phyloP scores from a whole-genome alignment of 2,797 vertebrate species.

The Gouania willdenowi region DNA sequence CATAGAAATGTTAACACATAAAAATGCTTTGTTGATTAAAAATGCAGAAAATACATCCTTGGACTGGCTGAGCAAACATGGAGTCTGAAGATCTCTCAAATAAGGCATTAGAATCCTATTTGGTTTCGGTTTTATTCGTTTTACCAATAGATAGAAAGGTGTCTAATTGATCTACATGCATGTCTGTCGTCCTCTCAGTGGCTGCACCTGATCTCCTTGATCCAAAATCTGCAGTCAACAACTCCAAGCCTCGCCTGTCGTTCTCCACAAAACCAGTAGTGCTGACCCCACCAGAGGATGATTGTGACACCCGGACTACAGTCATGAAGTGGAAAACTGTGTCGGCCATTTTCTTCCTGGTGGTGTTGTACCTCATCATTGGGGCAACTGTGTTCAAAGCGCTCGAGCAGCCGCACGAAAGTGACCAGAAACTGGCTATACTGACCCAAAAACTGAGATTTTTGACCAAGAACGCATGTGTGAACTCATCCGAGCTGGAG shows the following conservation, averaged over 20 bases:
- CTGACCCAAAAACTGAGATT: constrained; percentile 88
- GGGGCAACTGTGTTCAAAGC: constrained; percentile 94
- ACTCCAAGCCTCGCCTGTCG: constrained; percentile 92
- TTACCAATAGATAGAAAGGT: too few relatives aligned
- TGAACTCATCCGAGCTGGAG: constrained; percentile 91
- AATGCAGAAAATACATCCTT: too few relatives aligned
- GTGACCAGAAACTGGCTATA: constrained; percentile 84
- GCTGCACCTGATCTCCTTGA: constrained; percentile 98
- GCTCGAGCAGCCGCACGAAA: constrained; percentile 94
- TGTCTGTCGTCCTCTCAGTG: constrained; percentile 75
- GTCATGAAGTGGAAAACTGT: constrained; percentile 99
- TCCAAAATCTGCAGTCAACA: constrained; percentile 91
- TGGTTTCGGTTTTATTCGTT: too few relatives aligned
- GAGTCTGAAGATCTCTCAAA: too few relatives aligned
- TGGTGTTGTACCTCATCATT: constrained; percentile 93
- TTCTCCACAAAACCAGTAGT: constrained; percentile 90
- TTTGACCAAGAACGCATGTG: constrained; percentile 84
- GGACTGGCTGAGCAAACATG: too few relatives aligned
- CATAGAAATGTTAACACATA: too few relatives aligned
- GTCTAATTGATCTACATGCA: constrained; percentile 3
- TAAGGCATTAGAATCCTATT: too few relatives aligned
- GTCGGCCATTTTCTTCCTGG: constrained; percentile 93
- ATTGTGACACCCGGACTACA: constrained; percentile 81
- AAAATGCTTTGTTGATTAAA: too few relatives aligned
- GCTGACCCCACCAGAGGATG: constrained; percentile 82